Conservation (phyloP, 2,797 vertebrate species). For the Sardinella longiceps region DNA sequence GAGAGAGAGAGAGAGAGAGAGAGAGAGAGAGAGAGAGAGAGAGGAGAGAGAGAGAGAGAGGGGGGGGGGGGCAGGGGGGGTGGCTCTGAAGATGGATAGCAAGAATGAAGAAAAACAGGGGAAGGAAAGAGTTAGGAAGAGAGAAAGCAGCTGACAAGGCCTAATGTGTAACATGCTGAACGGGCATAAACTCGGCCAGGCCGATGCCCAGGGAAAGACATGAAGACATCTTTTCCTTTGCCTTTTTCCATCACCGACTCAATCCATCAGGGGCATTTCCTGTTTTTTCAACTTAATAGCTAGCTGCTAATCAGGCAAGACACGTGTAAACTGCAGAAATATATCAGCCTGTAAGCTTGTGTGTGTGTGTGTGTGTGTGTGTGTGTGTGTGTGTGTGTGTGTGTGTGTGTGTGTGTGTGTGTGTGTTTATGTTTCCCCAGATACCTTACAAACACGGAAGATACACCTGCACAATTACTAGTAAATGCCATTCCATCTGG, state of each 20-base stretch:
- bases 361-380: no score
- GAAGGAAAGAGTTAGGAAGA: not conserved
- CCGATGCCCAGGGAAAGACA: not conserved
- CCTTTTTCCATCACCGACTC: not conserved
- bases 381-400: not conserved
- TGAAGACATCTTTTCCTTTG: not conserved
- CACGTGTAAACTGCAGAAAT: not conserved
- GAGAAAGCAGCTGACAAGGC: not conserved
- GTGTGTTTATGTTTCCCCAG: not conserved
- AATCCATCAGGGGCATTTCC: not conserved
- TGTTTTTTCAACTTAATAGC: not conserved
- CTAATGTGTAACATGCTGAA: not conserved
- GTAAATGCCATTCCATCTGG: not conserved
- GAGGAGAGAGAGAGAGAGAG: conserved; percentile 52
- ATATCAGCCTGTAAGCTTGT: not conserved
- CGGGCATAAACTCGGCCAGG: not conserved
- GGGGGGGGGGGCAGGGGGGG: conserved; percentile 48
- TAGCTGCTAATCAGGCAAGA: not conserved
- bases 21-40: conserved; percentile 45
- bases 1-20: conserved; percentile 39
- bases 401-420: not conserved
- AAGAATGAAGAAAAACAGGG: not conserved
- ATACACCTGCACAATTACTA: not conserved
- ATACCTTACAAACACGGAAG: no score
- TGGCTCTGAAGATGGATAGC: not conserved